Percentiles rank a stretch among this genome's conserved stretches.
Evolutionary conservation across 2,113 vertebrate genomes (phyloP).

Genomic region (Phylloscopus trochilus): DNA sequence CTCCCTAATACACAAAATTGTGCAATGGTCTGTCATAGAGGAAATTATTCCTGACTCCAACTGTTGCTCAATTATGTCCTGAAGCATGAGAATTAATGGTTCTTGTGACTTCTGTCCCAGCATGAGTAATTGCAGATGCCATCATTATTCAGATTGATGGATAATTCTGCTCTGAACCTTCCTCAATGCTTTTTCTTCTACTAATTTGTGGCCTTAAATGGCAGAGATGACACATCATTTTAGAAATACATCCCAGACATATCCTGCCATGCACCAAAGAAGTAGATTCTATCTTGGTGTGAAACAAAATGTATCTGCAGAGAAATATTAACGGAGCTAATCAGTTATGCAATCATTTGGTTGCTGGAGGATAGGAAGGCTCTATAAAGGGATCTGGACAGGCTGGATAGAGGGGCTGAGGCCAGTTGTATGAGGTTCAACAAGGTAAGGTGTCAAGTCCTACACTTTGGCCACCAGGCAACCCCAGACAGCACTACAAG

Average conservation of each 20-base stretch:
- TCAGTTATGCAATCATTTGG: neutral
- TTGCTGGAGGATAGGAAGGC: neutral
- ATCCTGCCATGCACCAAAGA: neutral
- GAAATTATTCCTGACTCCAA: conserved; percentile 45
- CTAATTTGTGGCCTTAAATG: neutral
- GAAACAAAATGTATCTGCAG: neutral
- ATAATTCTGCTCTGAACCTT: conserved; percentile 1
- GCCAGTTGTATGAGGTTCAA: neutral
- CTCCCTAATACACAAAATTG: neutral
- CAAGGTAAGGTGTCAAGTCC: neutral
- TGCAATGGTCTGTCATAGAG: neutral
- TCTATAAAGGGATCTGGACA: neutral
- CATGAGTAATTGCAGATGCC: conserved; percentile 7
- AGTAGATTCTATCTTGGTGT: neutral
- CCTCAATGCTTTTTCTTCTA: neutral
- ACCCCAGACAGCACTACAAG: accelerated
- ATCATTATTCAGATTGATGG: neutral
- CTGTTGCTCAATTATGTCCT: conserved; percentile 48
- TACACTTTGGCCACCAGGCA: neutral
- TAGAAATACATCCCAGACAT: neutral
- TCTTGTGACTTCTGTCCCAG: conserved; percentile 33
- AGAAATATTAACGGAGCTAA: neutral
- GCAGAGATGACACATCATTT: neutral
- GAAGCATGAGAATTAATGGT: conserved; percentile 1
- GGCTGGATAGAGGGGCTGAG: neutral